Percentiles rank a stretch among this genome's conserved stretches.
Conservation (phyloP, 2,113 vertebrate genomes). For the Micronycteris hirsuta region DNA sequence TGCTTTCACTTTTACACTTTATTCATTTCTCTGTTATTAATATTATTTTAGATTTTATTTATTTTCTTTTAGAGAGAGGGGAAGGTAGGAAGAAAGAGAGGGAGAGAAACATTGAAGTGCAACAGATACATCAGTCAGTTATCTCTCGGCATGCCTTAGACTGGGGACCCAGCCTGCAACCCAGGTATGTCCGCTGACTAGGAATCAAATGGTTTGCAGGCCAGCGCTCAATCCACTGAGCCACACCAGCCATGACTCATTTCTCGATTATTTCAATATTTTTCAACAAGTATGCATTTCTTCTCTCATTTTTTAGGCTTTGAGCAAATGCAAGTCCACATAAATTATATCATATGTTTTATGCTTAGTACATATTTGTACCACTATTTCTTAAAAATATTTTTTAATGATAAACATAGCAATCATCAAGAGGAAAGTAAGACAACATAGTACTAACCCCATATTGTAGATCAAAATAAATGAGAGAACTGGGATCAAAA, state of each 20-base stretch:
- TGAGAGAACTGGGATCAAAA: neutral
- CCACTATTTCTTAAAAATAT: neutral
- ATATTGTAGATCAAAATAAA: neutral
- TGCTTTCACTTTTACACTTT: neutral
- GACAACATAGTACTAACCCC: neutral
- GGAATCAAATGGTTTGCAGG: neutral
- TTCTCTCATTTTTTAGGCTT: neutral
- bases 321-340: neutral
- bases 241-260: neutral
- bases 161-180: neutral
- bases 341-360: neutral
- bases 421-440: neutral
- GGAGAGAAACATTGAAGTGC: too few species aligned
- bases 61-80: too few species aligned
- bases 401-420: neutral
- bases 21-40: neutral
- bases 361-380: neutral
- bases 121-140: too few species aligned
- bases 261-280: neutral
- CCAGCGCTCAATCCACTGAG: neutral
- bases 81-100: too few species aligned
- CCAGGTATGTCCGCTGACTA: neutral
- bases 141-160: neutral
- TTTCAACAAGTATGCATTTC: neutral
- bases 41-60: too few species aligned